Evolutionary conservation across 2,888 invertebrate genomes (phyloP).

Genomic region (Chorisops tibialis): DNA sequence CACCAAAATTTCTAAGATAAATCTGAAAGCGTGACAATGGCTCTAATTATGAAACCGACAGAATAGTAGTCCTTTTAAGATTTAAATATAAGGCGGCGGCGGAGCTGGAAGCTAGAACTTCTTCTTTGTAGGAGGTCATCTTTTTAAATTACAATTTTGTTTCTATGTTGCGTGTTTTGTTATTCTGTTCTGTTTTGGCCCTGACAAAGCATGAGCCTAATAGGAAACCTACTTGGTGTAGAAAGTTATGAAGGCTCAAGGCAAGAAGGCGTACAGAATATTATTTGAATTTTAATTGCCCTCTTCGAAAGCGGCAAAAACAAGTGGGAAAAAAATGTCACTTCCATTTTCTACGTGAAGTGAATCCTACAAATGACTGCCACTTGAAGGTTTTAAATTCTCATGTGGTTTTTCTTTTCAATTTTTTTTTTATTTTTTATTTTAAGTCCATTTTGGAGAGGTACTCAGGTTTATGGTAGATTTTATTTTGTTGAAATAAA

Average conservation of each 20-base stretch:
- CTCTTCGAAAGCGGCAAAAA: constrained; percentile 10
- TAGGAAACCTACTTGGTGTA: neutral
- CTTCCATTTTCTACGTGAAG: neutral
- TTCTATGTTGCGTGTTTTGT: neutral
- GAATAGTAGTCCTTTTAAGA: too few species aligned
- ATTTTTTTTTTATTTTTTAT: neutral
- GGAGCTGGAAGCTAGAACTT: too few species aligned
- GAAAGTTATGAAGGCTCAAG: neutral
- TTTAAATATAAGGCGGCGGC: too few species aligned
- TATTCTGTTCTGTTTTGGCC: neutral
- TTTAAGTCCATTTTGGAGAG: neutral
- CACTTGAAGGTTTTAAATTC: neutral
- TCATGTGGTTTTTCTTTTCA: neutral
- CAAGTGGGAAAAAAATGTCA: neutral
- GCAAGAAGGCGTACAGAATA: neutral
- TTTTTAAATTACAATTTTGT: neutral
- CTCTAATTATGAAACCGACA: too few species aligned
- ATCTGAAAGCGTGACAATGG: too few species aligned
- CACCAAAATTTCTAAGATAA: too few species aligned
- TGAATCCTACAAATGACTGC: constrained; percentile 8
- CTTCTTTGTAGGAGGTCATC: too few species aligned
- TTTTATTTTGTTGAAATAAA: too few species aligned
- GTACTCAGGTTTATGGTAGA: neutral
- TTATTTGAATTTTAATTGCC: constrained; percentile 19
- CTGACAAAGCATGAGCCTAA: neutral